Percentiles rank a stretch among this genome's conserved stretches.
phyloP scores from a whole-genome alignment of 2,113 vertebrate species.

The Chitala chitala region DNA sequence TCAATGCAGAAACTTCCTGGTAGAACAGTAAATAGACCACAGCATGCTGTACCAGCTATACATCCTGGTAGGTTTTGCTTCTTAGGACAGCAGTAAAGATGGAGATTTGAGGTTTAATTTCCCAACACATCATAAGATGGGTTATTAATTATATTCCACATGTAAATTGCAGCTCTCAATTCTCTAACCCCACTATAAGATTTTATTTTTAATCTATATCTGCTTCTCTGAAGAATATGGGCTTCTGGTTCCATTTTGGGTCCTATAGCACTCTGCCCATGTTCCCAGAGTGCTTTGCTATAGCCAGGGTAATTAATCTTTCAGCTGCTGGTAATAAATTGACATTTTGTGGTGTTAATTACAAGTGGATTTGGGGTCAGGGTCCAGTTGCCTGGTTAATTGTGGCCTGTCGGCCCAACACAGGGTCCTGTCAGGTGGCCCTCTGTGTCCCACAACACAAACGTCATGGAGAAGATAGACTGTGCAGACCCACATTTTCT shows the following conservation, averaged over 20 bases:
- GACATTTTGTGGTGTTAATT: constrained; percentile 9
- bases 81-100: no score
- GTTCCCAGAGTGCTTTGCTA: neutral
- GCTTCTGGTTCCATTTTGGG: neutral
- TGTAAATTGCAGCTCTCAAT: neutral
- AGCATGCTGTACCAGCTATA: no score
- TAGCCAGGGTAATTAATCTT: constrained; percentile 15
- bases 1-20: no score
- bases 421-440: neutral
- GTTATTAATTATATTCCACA: constrained; percentile 12
- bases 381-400: neutral
- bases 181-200: neutral
- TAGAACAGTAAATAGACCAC: no score
- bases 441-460: neutral
- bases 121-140: neutral
- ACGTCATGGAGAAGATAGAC: neutral
- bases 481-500: neutral
- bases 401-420: neutral
- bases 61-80: no score
- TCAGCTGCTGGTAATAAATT: neutral
- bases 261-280: neutral
- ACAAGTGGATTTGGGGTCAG: neutral
- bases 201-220: constrained; percentile 2
- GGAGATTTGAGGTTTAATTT: neutral
- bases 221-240: neutral